Base-by-base conservation (phyloP, 2,888 invertebrate species). In the Melangyna quadrimaculata region DNA sequence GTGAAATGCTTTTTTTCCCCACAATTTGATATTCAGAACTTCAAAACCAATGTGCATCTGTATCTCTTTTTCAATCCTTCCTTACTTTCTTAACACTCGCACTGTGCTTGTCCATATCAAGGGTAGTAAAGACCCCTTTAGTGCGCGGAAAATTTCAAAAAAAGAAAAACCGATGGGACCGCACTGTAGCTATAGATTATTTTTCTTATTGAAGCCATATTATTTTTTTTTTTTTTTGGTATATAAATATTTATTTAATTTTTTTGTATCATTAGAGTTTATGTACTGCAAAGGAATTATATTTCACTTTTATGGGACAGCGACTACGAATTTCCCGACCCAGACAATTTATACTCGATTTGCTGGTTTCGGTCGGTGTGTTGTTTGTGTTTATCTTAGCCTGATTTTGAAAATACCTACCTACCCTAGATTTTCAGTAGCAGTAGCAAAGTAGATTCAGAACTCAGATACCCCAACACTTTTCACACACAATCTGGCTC, bases 301-400 rank as follows among this genome's bases (percentile, higher is more conserved):
- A 48, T 71, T 78, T 73, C 78, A 61, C 19, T 78, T 83, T 83
- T 78, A 78, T 78, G 73, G 48, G 73, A 73, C 59, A 61, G 55
- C 57, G 29, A 35, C 45, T 59, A 74, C 17, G 51, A 63, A 69
- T 35, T 69, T 61, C 22, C 61, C 74, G 79, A 74, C 74, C 74
- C 74, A 80, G 79, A 74, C 75, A 75, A 61, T 51, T 22, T 51
- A 75, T 55, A 55, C 19, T 22, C 67, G 45, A 65, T 65, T 65
- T 65, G 19, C 6, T 37, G n/a, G n/a, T n/a, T n/a, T n/a, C n/a
- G n/a, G n/a, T n/a, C n/a, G n/a, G 22, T 61, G n/a, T 27, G 17
- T 45, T 63, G 24, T 61, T 40, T 40, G 22, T 78, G 7, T 32
- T 35, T 48, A 63, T 57, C 72, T 48, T 67, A 69, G 67, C 67